Base-by-base conservation (phyloP, 1,140 invertebrate genomes). In the Heterodera carotae region DNA sequence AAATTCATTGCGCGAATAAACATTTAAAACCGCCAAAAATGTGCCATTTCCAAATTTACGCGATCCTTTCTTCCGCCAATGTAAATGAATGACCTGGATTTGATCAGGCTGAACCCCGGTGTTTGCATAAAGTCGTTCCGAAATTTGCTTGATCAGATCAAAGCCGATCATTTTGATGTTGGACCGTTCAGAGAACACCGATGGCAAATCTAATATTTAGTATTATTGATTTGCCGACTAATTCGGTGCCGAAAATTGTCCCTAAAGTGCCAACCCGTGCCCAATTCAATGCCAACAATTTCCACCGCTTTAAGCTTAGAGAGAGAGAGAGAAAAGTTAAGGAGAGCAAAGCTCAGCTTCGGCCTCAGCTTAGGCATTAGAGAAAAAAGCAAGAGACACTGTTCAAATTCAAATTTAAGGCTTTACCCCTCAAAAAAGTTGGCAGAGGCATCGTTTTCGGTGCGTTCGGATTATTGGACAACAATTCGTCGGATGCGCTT, bases 161-260 rank as follows among this genome's bases (percentile, higher is more conserved):
- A 93, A 97, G 0, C 95, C 95, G 76, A 94, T 92, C 92, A 98
- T 89, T 90, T 96, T 97, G 80, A 98, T 95, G 67, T 92, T 91
- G 84, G 93, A 96, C 79, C 92, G 91, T 75, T 94, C 93, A 25
- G 90, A 88, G 84, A 99, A 98, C 0, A 95, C 93, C 1, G 92
- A 92, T 7, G 92, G 91, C 6, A 93, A 90, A 88, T 99, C 97
- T 74, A n/a, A n/a, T n/a, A n/a, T 56, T 29, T 34, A 5, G 29
- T 56, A 43, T 31, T 43, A 8, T 43, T 6, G 15, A 29, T 18
- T 29, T 25, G 33, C 62, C n/a, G n/a, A n/a, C n/a, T n/a, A 43
- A 8, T 43, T 43, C 25, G 12, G 2, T 34, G 33, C 33, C 33
- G 12, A 66, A 29, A 31, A 12, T 29, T 3, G 1, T 29, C 27